Percentiles rank a stretch among this genome's conserved stretches.
Evolutionary conservation across 2,797 vertebrate species (phyloP).

Genomic region (Micrastur ruficollis): DNA sequence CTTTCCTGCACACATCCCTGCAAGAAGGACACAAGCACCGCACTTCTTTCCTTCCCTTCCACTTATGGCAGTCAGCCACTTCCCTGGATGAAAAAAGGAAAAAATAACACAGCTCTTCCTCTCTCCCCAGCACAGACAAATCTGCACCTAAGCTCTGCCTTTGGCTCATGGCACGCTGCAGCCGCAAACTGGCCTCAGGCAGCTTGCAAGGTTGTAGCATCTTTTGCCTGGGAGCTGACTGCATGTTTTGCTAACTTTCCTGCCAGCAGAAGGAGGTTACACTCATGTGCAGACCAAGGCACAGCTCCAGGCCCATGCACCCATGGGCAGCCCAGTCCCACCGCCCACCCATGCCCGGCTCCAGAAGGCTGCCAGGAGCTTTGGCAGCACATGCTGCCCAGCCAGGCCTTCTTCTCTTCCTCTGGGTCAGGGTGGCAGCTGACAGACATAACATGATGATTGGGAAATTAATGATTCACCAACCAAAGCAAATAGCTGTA

Average conservation of each 20-base stretch:
- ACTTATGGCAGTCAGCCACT: background rate
- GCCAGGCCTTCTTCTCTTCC: background rate
- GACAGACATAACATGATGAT: background rate
- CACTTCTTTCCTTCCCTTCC: background rate
- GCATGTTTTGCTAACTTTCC: background rate
- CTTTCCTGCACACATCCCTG: background rate
- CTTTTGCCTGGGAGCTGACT: background rate
- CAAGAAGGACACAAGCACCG: background rate
- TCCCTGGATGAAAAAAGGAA: background rate
- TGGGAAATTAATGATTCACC: background rate
- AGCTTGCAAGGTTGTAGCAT: background rate
- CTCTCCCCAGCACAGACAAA: background rate
- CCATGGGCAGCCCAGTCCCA: background rate
- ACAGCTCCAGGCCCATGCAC: background rate
- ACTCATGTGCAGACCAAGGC: background rate
- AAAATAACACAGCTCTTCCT: background rate
- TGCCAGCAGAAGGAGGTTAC: background rate
- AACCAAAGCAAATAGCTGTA: background rate
- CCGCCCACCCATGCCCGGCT: rapidly evolving
- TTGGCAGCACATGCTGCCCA: background rate
- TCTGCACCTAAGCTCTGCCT: background rate
- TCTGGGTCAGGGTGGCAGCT: background rate
- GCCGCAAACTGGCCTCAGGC: background rate
- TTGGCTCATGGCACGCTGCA: background rate
- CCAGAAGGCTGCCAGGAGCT: background rate